Percentiles rank a stretch among this genome's conserved stretches.
Evolutionary conservation across 1,140 invertebrate genomes (phyloP).

Genomic region (Planococcus citri): DNA sequence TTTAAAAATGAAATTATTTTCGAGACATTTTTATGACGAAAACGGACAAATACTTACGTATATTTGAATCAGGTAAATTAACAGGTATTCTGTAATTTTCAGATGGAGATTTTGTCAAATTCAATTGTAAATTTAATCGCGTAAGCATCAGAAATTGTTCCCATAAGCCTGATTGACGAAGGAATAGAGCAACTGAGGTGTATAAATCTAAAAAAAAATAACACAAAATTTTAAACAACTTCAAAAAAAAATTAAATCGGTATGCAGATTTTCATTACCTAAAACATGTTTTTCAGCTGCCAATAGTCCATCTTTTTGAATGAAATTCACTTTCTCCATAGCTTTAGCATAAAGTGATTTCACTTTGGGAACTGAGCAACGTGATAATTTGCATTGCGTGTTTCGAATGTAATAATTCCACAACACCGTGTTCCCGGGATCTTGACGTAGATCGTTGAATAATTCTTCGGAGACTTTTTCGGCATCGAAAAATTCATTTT

Average conservation of each 20-base stretch:
- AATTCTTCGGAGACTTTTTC: conserved; percentile 4
- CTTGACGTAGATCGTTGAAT: not conserved
- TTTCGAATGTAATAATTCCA: conserved; percentile 33
- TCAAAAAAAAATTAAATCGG: too few species aligned
- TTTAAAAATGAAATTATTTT: not conserved
- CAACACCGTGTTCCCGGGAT: conserved; percentile 32
- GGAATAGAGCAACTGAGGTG: conserved; percentile 45
- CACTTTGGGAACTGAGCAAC: conserved; percentile 18
- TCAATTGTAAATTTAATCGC: conserved; percentile 31
- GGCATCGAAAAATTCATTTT: not conserved
- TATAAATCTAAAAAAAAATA: conserved; percentile 37
- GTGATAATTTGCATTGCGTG: conserved; percentile 21
- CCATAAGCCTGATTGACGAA: conserved; percentile 49
- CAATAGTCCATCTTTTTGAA: not conserved
- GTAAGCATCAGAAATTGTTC: conserved; percentile 51
- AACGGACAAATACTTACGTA: not conserved
- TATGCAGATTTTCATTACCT: not conserved
- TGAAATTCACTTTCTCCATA: conserved; percentile 18
- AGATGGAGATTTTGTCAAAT: not conserved
- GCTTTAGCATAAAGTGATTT: conserved; percentile 23
- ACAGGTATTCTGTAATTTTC: not conserved
- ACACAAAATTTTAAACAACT: not conserved
- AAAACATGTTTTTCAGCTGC: not conserved
- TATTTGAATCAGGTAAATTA: not conserved
- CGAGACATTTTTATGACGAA: not conserved